phyloP scores from a whole-genome alignment of 35 echinoderm and acorn worm species.

The Ophioderma brevispina region DNA sequence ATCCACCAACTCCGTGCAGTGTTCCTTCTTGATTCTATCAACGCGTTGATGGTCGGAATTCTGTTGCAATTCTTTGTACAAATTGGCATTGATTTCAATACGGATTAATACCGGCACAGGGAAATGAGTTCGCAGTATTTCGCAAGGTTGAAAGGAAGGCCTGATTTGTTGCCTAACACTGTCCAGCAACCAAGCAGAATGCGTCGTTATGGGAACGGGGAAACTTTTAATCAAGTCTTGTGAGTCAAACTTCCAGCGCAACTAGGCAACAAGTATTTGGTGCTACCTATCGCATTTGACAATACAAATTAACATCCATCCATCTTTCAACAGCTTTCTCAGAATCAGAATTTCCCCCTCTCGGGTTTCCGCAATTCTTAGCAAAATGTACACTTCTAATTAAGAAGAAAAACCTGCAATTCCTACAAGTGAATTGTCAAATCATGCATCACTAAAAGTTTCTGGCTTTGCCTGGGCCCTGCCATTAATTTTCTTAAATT shows the following conservation, averaged over 20 bases:
- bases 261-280: background rate
- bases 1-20: no score
- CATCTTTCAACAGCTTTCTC: background rate
- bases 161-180: background rate
- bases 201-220: background rate
- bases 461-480: no score
- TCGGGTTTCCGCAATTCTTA: no score
- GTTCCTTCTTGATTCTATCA: background rate
- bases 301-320: background rate
- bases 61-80: background rate
- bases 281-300: background rate
- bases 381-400: no score
- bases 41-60: background rate
- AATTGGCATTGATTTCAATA: background rate
- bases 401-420: no score
- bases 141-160: background rate
- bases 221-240: slow-evolving; percentile 10
- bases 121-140: slow-evolving; percentile 10
- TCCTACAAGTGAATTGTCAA: no score
- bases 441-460: no score
- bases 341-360: no score
- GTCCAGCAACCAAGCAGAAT: background rate
- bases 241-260: slow-evolving; percentile 4
- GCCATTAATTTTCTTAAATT: no score
- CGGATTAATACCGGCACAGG: background rate